Conservation (phyloP, 2,113 vertebrate species). For the Oncorhynchus clarkii region DNA sequence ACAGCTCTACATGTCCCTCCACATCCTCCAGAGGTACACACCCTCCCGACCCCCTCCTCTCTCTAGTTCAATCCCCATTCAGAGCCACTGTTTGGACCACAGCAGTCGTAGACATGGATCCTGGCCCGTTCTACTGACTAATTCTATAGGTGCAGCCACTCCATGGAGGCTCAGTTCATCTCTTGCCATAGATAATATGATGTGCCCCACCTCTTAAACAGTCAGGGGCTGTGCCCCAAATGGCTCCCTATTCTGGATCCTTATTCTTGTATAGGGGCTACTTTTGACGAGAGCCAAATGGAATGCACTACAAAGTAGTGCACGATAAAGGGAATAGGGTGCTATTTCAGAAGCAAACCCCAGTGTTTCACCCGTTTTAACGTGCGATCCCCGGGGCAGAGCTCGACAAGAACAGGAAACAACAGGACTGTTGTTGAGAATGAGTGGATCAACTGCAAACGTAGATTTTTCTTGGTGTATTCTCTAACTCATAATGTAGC, state of each 20-base stretch:
- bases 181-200: too few species aligned
- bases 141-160: neutral
- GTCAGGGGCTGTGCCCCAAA: too few species aligned
- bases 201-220: too few species aligned
- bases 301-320: too few species aligned
- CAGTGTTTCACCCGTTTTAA: too few species aligned
- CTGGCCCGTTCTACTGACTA: neutral
- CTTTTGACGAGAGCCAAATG: too few species aligned
- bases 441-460: constrained; percentile 34
- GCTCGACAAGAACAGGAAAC: constrained; percentile 35
- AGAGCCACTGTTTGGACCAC: neutral
- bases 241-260: too few species aligned
- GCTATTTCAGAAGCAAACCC: too few species aligned
- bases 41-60: neutral
- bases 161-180: neutral
- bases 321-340: too few species aligned
- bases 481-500: constrained; percentile 33
- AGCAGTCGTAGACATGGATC: neutral
- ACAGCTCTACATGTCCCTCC: constrained; percentile 94
- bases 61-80: neutral
- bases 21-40: constrained; percentile 93
- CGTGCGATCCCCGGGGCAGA: neutral
- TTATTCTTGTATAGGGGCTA: too few species aligned
- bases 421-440: constrained; percentile 39
- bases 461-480: constrained; percentile 39